These are phyloP conservation scores for Lathamus discolor DNA, from an alignment of 2,113 vertebrate species.

Conservation along the genomic window DNA sequence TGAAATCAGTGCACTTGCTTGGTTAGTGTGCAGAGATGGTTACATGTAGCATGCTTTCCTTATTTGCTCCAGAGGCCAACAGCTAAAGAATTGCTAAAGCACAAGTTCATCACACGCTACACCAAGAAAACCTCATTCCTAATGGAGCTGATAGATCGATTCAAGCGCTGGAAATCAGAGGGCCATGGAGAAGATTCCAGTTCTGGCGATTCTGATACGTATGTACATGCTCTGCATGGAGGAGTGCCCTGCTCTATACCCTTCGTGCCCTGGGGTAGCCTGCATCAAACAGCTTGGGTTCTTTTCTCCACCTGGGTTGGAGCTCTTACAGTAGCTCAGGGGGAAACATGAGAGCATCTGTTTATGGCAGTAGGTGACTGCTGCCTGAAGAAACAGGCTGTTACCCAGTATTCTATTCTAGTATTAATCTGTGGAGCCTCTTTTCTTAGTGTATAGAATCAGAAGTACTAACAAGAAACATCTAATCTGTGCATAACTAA, in stretches of 20 bases:
- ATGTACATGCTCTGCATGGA: background rate
- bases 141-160: conserved; percentile 93
- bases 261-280: fast-evolving
- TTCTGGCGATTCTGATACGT: conserved; percentile 96
- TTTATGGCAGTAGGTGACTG: background rate
- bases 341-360: background rate
- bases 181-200: conserved; percentile 95
- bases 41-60: background rate
- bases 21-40: background rate
- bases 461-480: background rate
- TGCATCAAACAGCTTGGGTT: background rate
- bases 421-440: background rate
- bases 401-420: background rate
- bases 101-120: conserved; percentile 94
- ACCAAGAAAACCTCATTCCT: conserved; percentile 98
- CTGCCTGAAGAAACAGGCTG: background rate
- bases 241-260: background rate
- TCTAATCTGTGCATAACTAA: background rate
- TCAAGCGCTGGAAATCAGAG: conserved; percentile 95
- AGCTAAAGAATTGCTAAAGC: conserved; percentile 95
- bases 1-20: background rate
- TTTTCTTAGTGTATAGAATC: background rate
- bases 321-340: background rate
- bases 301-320: background rate
- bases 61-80: conserved; percentile 84